phyloP scores from a whole-genome alignment of 2,797 vertebrate species.

The Phaenicophaeus curvirostris region DNA sequence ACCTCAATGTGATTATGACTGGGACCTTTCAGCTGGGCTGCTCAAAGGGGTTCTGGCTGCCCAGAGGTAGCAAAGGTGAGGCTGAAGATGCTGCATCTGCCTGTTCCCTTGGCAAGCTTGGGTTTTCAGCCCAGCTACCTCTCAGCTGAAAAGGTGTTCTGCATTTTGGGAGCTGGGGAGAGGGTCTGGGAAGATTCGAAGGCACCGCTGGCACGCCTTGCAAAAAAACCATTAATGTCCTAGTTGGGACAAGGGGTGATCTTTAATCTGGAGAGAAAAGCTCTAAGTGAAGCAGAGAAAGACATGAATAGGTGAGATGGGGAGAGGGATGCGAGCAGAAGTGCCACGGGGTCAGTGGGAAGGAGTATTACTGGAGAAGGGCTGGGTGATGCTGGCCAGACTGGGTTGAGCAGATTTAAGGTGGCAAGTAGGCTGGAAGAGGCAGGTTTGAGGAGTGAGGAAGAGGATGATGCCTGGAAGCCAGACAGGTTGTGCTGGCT shows the following conservation, averaged over 20 bases:
- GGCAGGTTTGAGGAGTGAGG: not conserved
- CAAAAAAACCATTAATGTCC: not conserved
- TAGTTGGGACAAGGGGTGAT: not conserved
- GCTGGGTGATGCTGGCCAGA: not conserved
- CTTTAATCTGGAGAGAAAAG: not conserved
- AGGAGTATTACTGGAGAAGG: not conserved
- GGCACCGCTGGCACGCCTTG: not conserved
- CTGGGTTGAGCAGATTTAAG: rapidly evolving
- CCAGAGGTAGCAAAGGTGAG: not conserved
- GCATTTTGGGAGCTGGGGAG: not conserved
- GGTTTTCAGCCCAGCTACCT: not conserved
- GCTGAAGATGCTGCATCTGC: not conserved
- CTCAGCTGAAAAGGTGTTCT: not conserved
- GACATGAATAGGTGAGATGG: not conserved
- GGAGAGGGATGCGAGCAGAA: not conserved
- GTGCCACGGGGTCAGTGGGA: rapidly evolving
- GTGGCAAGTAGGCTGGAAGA: not conserved
- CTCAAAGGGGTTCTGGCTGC: not conserved
- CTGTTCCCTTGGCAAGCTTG: not conserved
- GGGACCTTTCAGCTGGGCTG: not conserved
- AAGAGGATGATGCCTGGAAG: not conserved
- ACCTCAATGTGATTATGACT: not conserved
- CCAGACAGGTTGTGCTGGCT: not conserved
- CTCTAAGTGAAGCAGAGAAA: not conserved
- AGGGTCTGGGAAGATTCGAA: not conserved